Conservation (phyloP, 2,888 invertebrate species). For the Clistopyga incitator region DNA sequence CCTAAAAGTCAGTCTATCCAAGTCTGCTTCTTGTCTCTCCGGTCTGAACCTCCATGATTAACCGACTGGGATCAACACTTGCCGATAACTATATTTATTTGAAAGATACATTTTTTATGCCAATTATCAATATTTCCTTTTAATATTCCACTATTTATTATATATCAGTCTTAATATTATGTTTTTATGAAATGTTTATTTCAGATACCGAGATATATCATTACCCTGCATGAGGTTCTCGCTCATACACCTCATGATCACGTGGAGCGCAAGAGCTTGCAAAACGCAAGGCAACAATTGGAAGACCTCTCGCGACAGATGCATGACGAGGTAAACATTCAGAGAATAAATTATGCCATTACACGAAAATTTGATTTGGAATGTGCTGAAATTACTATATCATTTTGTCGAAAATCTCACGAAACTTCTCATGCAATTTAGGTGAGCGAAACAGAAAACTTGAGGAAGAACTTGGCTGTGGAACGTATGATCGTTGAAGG, state of each 20-base stretch:
- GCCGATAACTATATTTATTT: not conserved
- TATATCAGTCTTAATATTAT: too few relatives aligned
- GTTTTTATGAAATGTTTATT: conserved; percentile 59
- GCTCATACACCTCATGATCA: conserved; percentile 98
- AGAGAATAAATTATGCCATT: not conserved
- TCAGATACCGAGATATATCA: conserved; percentile 96
- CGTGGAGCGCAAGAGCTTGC: conserved; percentile 95
- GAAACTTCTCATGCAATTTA: conserved; percentile 78
- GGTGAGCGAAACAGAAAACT: conserved; percentile 96
- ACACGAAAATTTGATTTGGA: too few relatives aligned
- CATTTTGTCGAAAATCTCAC: not conserved
- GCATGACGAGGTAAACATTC: conserved; percentile 91
- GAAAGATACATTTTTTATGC: not conserved
- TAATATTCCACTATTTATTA: not conserved
- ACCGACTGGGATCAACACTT: not conserved
- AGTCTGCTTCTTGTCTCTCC: not conserved
- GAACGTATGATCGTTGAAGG: conserved; percentile 97
- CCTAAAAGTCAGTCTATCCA: not conserved
- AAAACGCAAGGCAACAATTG: conserved; percentile 94
- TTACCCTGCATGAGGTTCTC: conserved; percentile 94
- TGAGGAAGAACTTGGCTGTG: conserved; percentile 95
- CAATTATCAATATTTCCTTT: not conserved
- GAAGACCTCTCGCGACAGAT: conserved; percentile 94
- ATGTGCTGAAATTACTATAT: not conserved
- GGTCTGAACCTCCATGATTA: not conserved